Evolutionary conservation across 2,797 vertebrate genomes (phyloP), one percentile per base, ranked within the genome.

Genomic region (Brachymystax lenok): DNA sequence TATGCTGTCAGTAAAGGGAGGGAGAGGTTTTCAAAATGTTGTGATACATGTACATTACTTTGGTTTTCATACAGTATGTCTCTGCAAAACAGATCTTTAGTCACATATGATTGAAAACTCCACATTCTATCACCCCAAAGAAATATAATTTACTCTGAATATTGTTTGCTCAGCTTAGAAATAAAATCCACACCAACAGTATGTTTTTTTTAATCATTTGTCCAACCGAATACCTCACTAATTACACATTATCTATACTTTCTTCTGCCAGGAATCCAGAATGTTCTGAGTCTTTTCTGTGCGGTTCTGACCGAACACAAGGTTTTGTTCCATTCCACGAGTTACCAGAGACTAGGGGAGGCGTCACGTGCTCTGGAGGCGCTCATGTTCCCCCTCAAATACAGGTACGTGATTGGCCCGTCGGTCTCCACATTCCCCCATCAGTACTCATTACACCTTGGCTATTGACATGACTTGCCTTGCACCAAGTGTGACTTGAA

Each of bases 281-380:
- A 99, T 77, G 97, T 99, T 72, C 95, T 99, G 69, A 97, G 95
- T 90, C 94, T 99, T 54, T 97, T 98, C 81, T 99, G 97, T 92
- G 98, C 98, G 0, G 96, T 99, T 85, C 95, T 99, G 87, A 99
- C 98, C 1, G 98, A 99, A 90, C 98, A 99, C 90, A 99, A 99
- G 83, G 95, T 99, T 94, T 93, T 99, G 74, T 99, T 99, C 88
- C 97, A 99, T 91, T 99, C 98, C 74, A 95, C 95, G 88, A 99
- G 98, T 92, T 99, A 99, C 92, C 98, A 99, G 94, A 94, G 98
- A 85, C 95, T 99, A 6, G 97, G 94, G 54, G 98, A 99, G 92
- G 98, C 98, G 4, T 96, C 95, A 75, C 95, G 98, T 28, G 98
- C 97, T 52, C 90, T 99, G 74, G 97, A 98, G 90, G 96, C 98